These are phyloP conservation scores for Sander vitreus DNA, from an alignment of 2,113 vertebrate species.

Conservation along the genomic window DNA sequence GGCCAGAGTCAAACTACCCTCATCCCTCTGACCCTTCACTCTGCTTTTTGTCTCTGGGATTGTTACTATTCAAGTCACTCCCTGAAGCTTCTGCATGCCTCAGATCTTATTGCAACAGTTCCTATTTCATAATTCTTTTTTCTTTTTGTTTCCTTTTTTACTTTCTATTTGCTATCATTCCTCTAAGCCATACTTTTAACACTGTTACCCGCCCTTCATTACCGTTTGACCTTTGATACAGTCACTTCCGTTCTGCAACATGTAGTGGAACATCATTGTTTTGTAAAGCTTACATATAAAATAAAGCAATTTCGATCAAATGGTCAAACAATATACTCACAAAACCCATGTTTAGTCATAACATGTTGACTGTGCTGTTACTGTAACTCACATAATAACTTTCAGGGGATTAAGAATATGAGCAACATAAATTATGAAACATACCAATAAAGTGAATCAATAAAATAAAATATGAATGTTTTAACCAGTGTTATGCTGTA, in stretches of 20 bases:
- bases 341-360: neutral
- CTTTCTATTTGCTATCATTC: conserved; percentile 24
- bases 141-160: conserved; percentile 16
- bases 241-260: neutral
- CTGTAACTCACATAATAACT: neutral
- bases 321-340: neutral
- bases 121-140: conserved; percentile 8
- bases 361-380: neutral
- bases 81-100: conserved; percentile 56
- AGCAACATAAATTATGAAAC: neutral
- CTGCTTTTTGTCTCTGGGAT: conserved; percentile 55
- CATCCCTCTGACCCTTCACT: conserved; percentile 30
- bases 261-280: neutral
- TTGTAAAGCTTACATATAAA: neutral
- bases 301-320: neutral
- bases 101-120: conserved; percentile 58
- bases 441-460: neutral
- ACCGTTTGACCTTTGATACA: conserved; percentile 28
- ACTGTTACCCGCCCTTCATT: conserved; percentile 9
- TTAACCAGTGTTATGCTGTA: neutral
- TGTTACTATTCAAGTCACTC: conserved; percentile 69
- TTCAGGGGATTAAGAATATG: neutral
- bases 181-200: conserved; percentile 16
- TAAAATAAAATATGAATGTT: neutral
- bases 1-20: conserved; percentile 29